A percentile compares a stretch with the other conserved stretches of the same genome.
phyloP scores from a whole-genome alignment of 2,888 invertebrate genomes.

The Apeira syringaria region DNA sequence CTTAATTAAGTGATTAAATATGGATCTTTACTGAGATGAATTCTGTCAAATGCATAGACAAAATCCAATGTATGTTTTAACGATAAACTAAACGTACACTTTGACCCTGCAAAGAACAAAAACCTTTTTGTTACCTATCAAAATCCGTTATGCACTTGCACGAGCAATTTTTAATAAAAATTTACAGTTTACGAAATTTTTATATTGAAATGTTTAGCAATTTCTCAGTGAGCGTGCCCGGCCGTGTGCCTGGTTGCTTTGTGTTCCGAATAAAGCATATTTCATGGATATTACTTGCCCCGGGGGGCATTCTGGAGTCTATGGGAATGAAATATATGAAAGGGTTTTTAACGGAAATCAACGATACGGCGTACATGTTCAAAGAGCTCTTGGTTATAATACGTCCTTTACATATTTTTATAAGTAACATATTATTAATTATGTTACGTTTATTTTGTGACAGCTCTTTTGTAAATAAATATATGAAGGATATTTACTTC shows the following conservation, averaged over 20 bases:
- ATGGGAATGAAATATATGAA: conserved; percentile 33
- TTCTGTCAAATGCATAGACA: too few species aligned
- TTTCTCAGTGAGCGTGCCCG: conserved; percentile 41
- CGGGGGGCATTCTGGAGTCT: conserved; percentile 38
- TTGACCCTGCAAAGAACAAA: conserved; percentile 6
- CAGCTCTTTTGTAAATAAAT: too few species aligned
- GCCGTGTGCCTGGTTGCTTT: conserved; percentile 49
- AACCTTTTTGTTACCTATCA: conserved; percentile 26
- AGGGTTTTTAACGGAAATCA: conserved; percentile 30
- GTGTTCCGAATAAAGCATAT: conserved; percentile 56
- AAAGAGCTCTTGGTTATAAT: conserved; percentile 1
- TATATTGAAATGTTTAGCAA: conserved; percentile 64
- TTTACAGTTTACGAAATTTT: conserved; percentile 36
- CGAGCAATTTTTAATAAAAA: conserved; percentile 38
- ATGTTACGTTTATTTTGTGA: not conserved
- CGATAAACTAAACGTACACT: too few species aligned
- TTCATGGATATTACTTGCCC: conserved; percentile 54
- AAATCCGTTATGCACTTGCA: conserved; percentile 22
- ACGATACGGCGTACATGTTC: conserved; percentile 20
- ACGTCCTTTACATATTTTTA: not conserved
- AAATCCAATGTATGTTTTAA: too few species aligned
- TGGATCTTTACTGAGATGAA: too few species aligned
- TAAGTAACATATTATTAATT: not conserved
- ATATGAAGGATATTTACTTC: too few species aligned
- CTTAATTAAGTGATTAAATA: too few species aligned